Percentiles rank a stretch among this genome's conserved stretches.
Evolutionary conservation across 2,888 invertebrate genomes (phyloP).

Genomic region (Anthrax anthrax): DNA sequence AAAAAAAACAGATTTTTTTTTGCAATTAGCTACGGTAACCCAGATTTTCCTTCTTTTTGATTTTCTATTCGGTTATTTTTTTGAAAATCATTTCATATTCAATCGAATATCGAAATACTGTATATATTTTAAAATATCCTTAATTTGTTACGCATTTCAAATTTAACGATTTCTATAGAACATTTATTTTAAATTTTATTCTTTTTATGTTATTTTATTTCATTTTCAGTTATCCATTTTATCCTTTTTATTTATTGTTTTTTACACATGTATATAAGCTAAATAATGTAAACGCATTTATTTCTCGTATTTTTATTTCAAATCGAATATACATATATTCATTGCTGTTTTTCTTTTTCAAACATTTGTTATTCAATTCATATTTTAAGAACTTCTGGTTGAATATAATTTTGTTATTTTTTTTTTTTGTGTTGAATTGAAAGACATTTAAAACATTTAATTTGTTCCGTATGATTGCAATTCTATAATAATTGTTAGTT

Average conservation of each 20-base stretch:
- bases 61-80: neutral
- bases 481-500: constrained; percentile 9
- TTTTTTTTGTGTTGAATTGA: neutral
- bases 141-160: neutral
- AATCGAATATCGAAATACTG: neutral
- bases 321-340: too few relatives aligned
- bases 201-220: too few relatives aligned
- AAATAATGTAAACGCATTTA: too few relatives aligned
- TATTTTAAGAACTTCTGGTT: neutral
- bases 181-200: too few relatives aligned
- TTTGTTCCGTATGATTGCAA: constrained; percentile 3
- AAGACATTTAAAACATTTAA: too few relatives aligned
- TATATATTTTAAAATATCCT: neutral
- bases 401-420: neutral
- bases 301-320: too few relatives aligned
- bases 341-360: too few relatives aligned
- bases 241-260: too few relatives aligned
- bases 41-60: neutral
- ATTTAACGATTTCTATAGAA: neutral
- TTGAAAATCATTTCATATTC: neutral
- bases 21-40: neutral
- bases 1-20: neutral
- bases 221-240: too few relatives aligned
- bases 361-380: too few relatives aligned
- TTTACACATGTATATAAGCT: too few relatives aligned